These are phyloP conservation scores for Chiloscyllium punctatum DNA, from an alignment of 2,797 vertebrate genomes.

Conservation along the genomic window DNA sequence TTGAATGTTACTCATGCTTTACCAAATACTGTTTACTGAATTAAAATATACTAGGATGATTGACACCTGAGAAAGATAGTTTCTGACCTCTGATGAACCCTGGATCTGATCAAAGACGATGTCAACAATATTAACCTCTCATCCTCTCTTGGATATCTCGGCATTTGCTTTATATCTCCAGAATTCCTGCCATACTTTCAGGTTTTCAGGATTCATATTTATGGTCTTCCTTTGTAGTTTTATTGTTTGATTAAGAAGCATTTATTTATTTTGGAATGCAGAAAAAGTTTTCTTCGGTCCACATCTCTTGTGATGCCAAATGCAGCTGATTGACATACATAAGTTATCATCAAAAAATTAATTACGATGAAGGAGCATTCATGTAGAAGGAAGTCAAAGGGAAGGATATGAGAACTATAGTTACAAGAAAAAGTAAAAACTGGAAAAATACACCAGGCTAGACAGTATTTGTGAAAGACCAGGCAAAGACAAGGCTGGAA, in stretches of 20 bases:
- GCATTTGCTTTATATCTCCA: not conserved
- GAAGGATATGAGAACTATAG: not conserved
- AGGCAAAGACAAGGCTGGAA: too few relatives aligned
- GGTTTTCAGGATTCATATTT: not conserved
- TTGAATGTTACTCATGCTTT: not conserved
- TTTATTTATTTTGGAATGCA: not conserved
- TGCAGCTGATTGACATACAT: not conserved
- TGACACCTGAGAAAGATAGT: not conserved
- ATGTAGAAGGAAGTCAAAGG: not conserved
- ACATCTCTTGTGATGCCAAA: not conserved
- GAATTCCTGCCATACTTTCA: not conserved
- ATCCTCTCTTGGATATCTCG: not conserved
- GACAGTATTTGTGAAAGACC: too few relatives aligned
- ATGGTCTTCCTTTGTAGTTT: not conserved
- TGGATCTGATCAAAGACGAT: not conserved
- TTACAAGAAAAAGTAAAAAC: not conserved
- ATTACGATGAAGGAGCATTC: not conserved
- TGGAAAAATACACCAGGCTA: too few relatives aligned
- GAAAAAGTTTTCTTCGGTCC: not conserved
- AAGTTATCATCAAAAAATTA: not conserved
- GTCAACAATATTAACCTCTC: not conserved
- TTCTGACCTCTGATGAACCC: not conserved
- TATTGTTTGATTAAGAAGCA: not conserved
- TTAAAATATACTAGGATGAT: not conserved
- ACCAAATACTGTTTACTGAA: not conserved